phyloP scores from a whole-genome alignment of 2,113 vertebrate genomes.

The Actenoides lindsayi region DNA sequence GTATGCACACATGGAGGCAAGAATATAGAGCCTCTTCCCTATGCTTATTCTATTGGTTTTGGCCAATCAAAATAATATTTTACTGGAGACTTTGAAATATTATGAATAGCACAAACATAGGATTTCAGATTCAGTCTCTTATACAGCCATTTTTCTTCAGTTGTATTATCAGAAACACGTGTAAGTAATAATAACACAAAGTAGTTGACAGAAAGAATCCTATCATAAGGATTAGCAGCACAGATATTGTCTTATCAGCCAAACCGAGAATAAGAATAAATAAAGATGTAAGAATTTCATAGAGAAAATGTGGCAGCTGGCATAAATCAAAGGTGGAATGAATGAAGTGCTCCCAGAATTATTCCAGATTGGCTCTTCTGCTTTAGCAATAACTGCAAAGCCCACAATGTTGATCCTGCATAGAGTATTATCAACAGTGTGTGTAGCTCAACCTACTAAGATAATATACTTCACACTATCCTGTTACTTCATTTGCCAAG shows the following conservation, averaged over 20 bases:
- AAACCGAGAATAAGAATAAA: neutral
- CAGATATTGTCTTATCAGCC: neutral
- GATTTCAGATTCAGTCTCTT: neutral
- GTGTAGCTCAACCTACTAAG: neutral
- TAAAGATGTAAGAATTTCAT: neutral
- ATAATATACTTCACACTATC: neutral
- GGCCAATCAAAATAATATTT: neutral
- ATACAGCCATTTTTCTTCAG: neutral
- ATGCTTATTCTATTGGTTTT: neutral
- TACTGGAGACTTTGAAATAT: neutral
- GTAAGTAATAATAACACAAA: neutral
- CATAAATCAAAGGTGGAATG: neutral
- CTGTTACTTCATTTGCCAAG: constrained; percentile 8
- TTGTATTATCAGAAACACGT: neutral
- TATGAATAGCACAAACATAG: neutral
- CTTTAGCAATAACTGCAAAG: neutral
- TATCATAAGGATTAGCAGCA: neutral
- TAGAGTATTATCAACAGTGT: neutral
- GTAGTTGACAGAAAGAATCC: neutral
- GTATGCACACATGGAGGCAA: neutral
- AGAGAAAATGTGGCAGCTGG: neutral
- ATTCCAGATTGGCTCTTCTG: neutral
- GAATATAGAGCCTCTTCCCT: neutral
- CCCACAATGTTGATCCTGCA: neutral
- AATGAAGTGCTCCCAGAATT: neutral